Evolutionary conservation across 2,797 vertebrate species (phyloP).

Genomic region (Sebastolobus altivelis): DNA sequence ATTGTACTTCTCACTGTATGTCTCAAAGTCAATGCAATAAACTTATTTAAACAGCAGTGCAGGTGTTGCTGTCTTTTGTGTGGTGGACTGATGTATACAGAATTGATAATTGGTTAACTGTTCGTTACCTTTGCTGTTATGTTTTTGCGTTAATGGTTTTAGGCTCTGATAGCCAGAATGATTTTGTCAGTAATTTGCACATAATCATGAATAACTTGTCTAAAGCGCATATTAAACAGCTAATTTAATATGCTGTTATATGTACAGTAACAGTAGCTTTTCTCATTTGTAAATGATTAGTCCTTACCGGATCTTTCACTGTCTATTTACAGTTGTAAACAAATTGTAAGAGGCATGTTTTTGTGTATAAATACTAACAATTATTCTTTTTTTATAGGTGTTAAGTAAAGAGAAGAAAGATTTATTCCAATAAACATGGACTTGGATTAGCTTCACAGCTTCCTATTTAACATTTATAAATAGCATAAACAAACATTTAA

Average conservation of each 20-base stretch:
- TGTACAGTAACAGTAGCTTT: not conserved
- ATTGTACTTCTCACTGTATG: not conserved
- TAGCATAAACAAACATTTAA: not conserved
- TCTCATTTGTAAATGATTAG: not conserved
- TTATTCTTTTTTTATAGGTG: not conserved
- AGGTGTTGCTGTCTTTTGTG: not conserved
- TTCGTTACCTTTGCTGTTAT: not conserved
- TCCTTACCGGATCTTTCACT: not conserved
- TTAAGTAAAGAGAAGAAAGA: not conserved
- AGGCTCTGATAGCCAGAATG: not conserved
- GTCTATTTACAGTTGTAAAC: not conserved
- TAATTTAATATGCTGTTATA: not conserved
- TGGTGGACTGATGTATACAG: no score
- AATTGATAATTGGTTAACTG: slow-evolving; percentile 9
- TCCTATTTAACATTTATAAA: not conserved
- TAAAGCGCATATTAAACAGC: not conserved
- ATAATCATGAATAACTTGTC: not conserved
- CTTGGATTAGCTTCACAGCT: no score
- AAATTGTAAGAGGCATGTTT: not conserved
- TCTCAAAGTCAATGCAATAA: slow-evolving; percentile 41
- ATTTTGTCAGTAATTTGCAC: not conserved
- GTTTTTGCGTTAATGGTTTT: not conserved
- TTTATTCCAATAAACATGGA: not conserved
- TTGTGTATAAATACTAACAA: not conserved
- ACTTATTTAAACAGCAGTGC: not conserved